These are phyloP conservation scores for Drosophila subpulchrella DNA, from an alignment of 1,140 invertebrate genomes.

Conservation along the genomic window DNA sequence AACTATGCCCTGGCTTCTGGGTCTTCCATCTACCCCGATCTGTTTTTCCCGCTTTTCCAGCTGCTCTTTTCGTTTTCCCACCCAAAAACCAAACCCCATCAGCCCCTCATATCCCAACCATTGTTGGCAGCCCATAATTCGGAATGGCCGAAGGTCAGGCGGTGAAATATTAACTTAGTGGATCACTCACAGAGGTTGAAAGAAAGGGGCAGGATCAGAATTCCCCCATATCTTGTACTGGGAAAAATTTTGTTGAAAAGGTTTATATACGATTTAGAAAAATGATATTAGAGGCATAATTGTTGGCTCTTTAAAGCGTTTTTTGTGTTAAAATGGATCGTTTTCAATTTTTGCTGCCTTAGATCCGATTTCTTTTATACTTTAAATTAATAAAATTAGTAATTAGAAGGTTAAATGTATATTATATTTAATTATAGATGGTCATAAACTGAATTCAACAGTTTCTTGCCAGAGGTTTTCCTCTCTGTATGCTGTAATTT, in stretches of 20 bases:
- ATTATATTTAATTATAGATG: neutral
- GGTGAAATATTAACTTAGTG: conserved; percentile 33
- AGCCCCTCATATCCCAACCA: neutral
- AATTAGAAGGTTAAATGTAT: too few species aligned
- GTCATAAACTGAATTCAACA: too few species aligned
- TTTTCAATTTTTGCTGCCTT: too few species aligned
- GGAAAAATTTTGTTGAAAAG: neutral
- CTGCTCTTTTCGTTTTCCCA: neutral
- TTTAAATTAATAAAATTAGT: too few species aligned
- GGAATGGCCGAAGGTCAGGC: conserved; percentile 18
- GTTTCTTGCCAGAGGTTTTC: neutral
- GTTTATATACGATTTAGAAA: neutral
- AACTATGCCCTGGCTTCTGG: conserved; percentile 56
- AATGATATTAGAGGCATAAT: too few species aligned
- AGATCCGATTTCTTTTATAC: too few species aligned
- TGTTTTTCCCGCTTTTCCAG: conserved; percentile 7
- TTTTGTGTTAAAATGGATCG: too few species aligned
- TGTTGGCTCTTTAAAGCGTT: too few species aligned
- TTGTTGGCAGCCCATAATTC: conserved; percentile 16
- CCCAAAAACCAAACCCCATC: neutral
- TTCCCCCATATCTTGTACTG: neutral
- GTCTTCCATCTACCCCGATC: neutral
- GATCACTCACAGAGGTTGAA: conserved; percentile 16
- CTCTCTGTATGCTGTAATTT: conserved; percentile 3
- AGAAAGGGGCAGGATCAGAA: neutral